A percentile compares a stretch with the other conserved stretches of the same genome.
Evolutionary conservation across 2,113 vertebrate species (phyloP).

Genomic region (Brachypodius melanocephalos): DNA sequence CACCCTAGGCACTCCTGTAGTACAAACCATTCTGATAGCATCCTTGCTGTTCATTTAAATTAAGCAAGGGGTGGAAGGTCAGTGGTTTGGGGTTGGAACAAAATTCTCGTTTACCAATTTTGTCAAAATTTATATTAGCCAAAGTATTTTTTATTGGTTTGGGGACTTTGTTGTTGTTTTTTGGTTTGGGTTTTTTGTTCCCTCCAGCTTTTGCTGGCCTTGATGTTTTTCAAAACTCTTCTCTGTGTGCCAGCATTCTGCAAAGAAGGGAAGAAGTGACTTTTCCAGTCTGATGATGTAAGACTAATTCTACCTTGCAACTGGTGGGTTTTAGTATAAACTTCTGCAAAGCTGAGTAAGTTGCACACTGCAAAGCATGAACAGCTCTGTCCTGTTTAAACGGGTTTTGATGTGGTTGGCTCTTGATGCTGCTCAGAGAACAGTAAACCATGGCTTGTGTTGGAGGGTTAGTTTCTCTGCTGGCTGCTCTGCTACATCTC

Average conservation of each 20-base stretch:
- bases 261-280: not conserved
- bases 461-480: not conserved
- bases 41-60: not conserved
- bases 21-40: not conserved
- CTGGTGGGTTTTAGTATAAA: slow-evolving; percentile 27
- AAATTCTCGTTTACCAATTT: not conserved
- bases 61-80: not conserved
- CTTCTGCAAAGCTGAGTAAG: not conserved
- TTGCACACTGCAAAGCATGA: not conserved
- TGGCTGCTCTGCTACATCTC: not conserved
- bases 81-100: not conserved
- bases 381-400: not conserved
- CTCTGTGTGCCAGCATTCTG: not conserved
- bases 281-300: not conserved
- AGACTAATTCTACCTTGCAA: slow-evolving; percentile 4
- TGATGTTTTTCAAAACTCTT: not conserved
- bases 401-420: not conserved
- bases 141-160: not conserved
- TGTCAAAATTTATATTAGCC: not conserved
- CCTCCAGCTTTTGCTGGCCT: not conserved
- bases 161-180: not conserved
- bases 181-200: not conserved
- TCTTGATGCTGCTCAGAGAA: not conserved
- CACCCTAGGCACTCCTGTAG: not conserved
- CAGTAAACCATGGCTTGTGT: not conserved